These are phyloP conservation scores for Poeciliopsis turrubarensis DNA, from an alignment of 2,113 vertebrate species.

Conservation along the genomic window DNA sequence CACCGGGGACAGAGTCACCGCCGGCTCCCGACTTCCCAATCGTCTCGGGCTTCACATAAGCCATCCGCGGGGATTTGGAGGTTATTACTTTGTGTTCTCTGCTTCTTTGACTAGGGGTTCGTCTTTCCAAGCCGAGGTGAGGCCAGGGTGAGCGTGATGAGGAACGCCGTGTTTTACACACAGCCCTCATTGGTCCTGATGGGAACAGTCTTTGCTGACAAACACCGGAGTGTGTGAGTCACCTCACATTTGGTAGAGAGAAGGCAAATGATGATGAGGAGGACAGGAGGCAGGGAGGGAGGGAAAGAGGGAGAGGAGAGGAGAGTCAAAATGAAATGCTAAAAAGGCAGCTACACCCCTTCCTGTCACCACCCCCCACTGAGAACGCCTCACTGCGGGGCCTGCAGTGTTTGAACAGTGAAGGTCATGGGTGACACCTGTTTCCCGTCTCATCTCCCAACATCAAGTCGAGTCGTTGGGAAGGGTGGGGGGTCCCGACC, in stretches of 20 bases:
- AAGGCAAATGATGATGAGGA: conserved; percentile 12
- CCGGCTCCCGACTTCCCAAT: conserved; percentile 65
- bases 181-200: conserved; percentile 19
- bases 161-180: conserved; percentile 43
- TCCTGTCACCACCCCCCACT: background rate
- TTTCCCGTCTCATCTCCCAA: conserved; percentile 78
- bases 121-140: conserved; percentile 53
- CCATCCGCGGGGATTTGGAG: conserved; percentile 72
- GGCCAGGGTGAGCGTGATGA: conserved; percentile 42
- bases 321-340: background rate
- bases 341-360: conserved; percentile 22
- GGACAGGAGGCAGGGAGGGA: too few relatives aligned
- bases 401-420: conserved; percentile 57
- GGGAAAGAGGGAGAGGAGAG: too few relatives aligned
- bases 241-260: conserved; percentile 40
- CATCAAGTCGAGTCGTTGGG: conserved; percentile 63
- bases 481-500: conserved; percentile 35
- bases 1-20: conserved; percentile 51
- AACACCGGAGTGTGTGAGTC: conserved; percentile 37
- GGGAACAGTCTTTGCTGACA: conserved; percentile 53
- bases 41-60: conserved; percentile 80
- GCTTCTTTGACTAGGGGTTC: conserved; percentile 65
- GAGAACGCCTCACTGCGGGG: conserved; percentile 45
- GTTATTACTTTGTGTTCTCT: conserved; percentile 71
- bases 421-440: conserved; percentile 82